Conservation (phyloP, 2,888 invertebrate species). For the Strigamia transsilvanica region DNA sequence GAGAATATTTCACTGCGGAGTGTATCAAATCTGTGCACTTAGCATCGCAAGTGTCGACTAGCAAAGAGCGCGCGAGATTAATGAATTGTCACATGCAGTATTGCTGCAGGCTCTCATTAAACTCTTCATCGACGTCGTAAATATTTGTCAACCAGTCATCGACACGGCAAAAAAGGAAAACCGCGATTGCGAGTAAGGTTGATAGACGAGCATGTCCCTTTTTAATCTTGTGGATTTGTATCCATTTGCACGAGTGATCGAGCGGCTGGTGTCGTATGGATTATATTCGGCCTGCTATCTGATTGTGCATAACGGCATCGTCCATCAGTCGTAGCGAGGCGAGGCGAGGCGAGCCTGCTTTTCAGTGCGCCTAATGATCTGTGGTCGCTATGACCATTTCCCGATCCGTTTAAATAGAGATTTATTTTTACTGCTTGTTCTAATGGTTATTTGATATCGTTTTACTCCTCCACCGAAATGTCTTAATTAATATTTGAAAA, state of each 20-base stretch:
- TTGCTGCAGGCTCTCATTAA: conserved; percentile 44
- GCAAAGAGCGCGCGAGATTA: conserved; percentile 28
- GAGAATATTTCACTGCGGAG: conserved; percentile 35
- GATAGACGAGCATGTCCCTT: conserved; percentile 27
- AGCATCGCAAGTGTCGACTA: conserved; percentile 30
- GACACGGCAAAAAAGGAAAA: conserved; percentile 1
- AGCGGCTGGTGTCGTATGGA: conserved; percentile 9
- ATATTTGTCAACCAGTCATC: conserved; percentile 47
- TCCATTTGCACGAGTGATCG: conserved; percentile 44
- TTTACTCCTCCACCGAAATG: neutral
- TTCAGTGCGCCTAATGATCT: conserved; percentile 25
- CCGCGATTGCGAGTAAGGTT: neutral
- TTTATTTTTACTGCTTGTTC: neutral
- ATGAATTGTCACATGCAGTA: conserved; percentile 45
- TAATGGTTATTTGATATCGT: neutral
- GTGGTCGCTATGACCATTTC: conserved; percentile 15
- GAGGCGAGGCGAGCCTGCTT: neutral
- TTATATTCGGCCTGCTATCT: neutral
- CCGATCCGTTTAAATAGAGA: conserved; percentile 17
- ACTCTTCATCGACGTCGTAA: conserved; percentile 37
- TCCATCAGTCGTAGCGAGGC: neutral
- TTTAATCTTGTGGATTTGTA: conserved; percentile 38
- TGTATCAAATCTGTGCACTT: conserved; percentile 47
- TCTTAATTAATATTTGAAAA: neutral
- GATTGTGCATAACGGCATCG: conserved; percentile 11